Conservation (phyloP, 2,888 invertebrate genomes). For the Alviniconcha strummeri region DNA sequence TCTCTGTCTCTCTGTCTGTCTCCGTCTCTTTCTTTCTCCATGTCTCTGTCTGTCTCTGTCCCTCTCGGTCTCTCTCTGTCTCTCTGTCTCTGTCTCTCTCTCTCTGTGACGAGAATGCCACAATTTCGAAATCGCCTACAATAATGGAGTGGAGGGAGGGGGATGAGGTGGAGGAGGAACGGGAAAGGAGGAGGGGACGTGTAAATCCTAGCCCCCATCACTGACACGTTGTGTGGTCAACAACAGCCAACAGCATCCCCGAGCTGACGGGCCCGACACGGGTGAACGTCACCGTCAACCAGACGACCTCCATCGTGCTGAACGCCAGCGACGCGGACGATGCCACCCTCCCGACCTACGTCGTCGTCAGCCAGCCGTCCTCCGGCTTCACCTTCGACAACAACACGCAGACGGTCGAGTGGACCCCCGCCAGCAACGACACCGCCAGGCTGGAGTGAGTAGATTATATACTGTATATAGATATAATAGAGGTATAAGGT, state of each 20-base stretch:
- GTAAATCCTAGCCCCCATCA: too few species aligned
- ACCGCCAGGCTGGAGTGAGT: slow-evolving; percentile 11
- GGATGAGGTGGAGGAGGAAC: too few species aligned
- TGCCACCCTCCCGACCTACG: background rate
- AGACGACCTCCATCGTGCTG: background rate
- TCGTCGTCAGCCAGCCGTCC: background rate
- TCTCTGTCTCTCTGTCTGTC: background rate
- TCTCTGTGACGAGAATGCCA: background rate
- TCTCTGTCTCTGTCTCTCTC: background rate
- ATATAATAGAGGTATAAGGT: too few species aligned
- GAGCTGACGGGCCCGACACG: slow-evolving; percentile 8
- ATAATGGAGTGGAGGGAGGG: too few species aligned
- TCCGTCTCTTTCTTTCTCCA: background rate
- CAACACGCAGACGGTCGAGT: background rate
- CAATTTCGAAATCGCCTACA: background rate
- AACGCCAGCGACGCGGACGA: slow-evolving; percentile 17
- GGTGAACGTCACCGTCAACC: slow-evolving; percentile 17
- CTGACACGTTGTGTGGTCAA: too few species aligned
- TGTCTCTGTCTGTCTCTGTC: background rate
- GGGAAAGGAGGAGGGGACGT: too few species aligned
- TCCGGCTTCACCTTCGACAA: slow-evolving; percentile 21
- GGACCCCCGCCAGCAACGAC: slow-evolving; percentile 12
- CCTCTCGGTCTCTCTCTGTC: background rate
- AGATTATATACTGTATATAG: too few species aligned
- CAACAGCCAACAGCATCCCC: slow-evolving; percentile 26